Evolutionary conservation across 23 tunicate genomes (phyloP), one percentile per base, ranked within the genome.

Genomic region (Trididemnum clinides): DNA sequence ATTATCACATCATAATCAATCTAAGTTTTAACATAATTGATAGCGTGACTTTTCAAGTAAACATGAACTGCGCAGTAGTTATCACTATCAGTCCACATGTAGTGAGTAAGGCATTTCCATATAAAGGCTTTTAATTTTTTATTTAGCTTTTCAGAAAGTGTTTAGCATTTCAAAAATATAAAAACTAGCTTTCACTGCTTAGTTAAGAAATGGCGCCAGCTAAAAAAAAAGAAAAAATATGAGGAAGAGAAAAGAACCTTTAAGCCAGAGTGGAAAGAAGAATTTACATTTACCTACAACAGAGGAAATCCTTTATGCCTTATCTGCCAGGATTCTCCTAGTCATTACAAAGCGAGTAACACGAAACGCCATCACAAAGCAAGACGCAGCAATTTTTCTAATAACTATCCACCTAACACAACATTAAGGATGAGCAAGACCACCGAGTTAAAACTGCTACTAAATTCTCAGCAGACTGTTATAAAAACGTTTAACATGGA

Each of bases 361-460:
- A 64, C 64, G 86, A 82, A 82, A 82, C 77, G 77, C 59, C 86
- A 82, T 82, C 64, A 82, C 86, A 77, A 82, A 64, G 77, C 86
- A n/a, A 64, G 64, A 64, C 86, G 64, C 86, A 82, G 64, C 64
- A 82, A 82, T 77, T 63, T 82, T 82, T 62, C 12, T 59, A 82
- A 33, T 77, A 82, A 64, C 77, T 82, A 64, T 34, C 77, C 86
- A 82, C 58, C 86, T 82, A 82, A 82, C 62, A 64, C 86, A 77
- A 77, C 64, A 64, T 64, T 82, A 82, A 58, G 86, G 59, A 82
- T 38, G 62, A 82, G 64, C 39, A 82, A 39, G 86, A 59, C 39
- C 25, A 64, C 28, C 64, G 77, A 64, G 86, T 30, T 82, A 82
- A 82, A 82, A 64, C 64, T 62, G 64, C 37, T 77, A 20, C 76